Evolutionary conservation across 2,113 vertebrate species (phyloP), one percentile per base, ranked within the genome.

Genomic region (Gopherus flavomarginatus): DNA sequence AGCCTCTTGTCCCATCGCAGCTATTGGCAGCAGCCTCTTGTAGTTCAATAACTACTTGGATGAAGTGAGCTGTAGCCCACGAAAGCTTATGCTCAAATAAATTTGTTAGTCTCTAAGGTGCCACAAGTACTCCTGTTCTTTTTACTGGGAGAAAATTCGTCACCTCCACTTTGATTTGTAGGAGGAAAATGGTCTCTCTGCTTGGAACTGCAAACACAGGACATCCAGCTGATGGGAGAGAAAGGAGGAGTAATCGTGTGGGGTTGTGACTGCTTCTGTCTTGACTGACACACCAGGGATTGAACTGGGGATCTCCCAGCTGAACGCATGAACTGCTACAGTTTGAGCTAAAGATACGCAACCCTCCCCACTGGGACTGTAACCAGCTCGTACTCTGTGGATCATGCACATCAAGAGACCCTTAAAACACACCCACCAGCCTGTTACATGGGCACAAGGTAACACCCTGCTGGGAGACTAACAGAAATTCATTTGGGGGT

Each of bases 1-100:
- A 88, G 93, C 93, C 77, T 50, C 85, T 62, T 90, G 86, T 87
- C 12, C 44, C 77, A 6, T 85, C 90, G 81, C 47, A 69, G 65
- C 35, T 69, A n/a, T 21, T 21, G 77, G 0, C 59, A 72, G 92
- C 81, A 19, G 57, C 87, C 88, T 85, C 87, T 62, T 38, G 72
- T 38, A 79, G 4, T n/a, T 47, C 24, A 0, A 35, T 11, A 3
- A 17, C 27, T 75, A 3, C 93, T 22, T 77, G 0, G 2, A 29
- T 49, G 47, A 49, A 49, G 47, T 49, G 47, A 10, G 47, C 10
- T 11, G 10, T 49, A 49, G 47, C 47, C 47, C 47, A 49, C 47
- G 10, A 49, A 49, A 49, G 47, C 47, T 49, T 49, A 49, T 49
- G 47, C 47, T 49, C 47, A 49, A 49, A 49, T 49, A 49, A 49